These are phyloP conservation scores for Margarornis squamiger DNA, from an alignment of 2,797 vertebrate species.

Conservation along the genomic window DNA sequence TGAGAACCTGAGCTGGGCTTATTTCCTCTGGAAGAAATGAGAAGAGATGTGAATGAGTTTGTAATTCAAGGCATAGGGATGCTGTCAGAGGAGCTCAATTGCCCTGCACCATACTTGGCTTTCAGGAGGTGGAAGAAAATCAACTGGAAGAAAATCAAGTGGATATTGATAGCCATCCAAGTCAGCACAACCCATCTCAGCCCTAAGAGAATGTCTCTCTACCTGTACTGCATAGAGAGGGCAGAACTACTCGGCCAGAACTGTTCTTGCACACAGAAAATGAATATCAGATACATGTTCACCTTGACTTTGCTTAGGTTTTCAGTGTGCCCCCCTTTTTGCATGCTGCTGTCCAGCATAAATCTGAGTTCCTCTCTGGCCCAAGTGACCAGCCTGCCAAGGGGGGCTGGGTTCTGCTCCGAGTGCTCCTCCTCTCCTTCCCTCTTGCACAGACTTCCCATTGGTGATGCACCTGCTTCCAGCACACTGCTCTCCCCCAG, in stretches of 20 bases:
- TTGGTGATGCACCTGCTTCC: not conserved
- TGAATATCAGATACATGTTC: not conserved
- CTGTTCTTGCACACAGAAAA: not conserved
- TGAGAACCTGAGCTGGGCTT: slow-evolving; percentile 80
- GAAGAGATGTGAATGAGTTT: not conserved
- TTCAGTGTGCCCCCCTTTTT: not conserved
- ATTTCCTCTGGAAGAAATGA: slow-evolving; percentile 70
- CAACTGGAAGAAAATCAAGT: not conserved
- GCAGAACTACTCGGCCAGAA: not conserved
- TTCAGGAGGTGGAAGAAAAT: not conserved
- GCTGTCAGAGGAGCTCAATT: not conserved
- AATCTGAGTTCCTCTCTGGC: not conserved
- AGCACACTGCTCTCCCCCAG: not conserved
- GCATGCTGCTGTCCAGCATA: not conserved
- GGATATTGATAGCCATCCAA: not conserved
- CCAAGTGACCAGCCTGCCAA: not conserved
- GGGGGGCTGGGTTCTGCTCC: not conserved
- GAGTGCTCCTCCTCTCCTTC: not conserved
- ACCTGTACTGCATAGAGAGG: not conserved
- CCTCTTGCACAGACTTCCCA: not conserved
- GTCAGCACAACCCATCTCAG: not conserved
- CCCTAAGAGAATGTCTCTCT: not conserved
- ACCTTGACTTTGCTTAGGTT: not conserved
- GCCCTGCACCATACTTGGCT: rapidly evolving
- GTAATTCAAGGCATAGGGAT: not conserved